Evolutionary conservation across 2,113 vertebrate species (phyloP).

Genomic region (Elephantulus edwardii): DNA sequence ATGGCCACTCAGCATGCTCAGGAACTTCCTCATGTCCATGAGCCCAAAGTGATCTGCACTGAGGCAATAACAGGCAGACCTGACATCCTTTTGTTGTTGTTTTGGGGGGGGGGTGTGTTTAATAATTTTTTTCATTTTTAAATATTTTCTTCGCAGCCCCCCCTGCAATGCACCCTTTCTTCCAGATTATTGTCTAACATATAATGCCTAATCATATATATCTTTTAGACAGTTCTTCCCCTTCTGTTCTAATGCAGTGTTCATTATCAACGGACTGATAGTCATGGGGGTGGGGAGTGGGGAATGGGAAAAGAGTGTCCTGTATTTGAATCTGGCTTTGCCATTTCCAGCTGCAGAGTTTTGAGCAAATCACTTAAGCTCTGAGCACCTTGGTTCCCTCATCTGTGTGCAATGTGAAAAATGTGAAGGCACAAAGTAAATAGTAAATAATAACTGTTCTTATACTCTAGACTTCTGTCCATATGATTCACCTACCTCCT

Average conservation of each 20-base stretch:
- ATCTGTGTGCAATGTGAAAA: background rate
- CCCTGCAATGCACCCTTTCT: too few relatives aligned
- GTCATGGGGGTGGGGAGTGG: too few relatives aligned
- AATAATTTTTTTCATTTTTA: too few relatives aligned
- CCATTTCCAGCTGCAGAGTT: background rate
- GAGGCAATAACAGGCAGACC: background rate
- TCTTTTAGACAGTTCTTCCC: too few relatives aligned
- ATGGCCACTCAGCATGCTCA: background rate
- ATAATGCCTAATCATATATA: too few relatives aligned
- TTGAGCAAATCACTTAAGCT: background rate
- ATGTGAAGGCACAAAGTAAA: background rate
- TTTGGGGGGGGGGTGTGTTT: too few relatives aligned
- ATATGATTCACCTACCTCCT: background rate
- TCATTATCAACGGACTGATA: too few relatives aligned
- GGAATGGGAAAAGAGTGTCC: too few relatives aligned
- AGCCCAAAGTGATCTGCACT: background rate
- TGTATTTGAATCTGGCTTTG: background rate
- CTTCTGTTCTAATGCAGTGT: too few relatives aligned
- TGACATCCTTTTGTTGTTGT: too few relatives aligned
- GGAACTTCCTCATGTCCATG: background rate
- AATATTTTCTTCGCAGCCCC: too few relatives aligned
- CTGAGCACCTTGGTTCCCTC: background rate
- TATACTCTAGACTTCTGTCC: background rate
- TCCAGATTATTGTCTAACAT: too few relatives aligned
- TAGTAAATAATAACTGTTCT: background rate